Conservation (phyloP, 2,888 invertebrate genomes). For the Acanthoscelides obtectus region DNA sequence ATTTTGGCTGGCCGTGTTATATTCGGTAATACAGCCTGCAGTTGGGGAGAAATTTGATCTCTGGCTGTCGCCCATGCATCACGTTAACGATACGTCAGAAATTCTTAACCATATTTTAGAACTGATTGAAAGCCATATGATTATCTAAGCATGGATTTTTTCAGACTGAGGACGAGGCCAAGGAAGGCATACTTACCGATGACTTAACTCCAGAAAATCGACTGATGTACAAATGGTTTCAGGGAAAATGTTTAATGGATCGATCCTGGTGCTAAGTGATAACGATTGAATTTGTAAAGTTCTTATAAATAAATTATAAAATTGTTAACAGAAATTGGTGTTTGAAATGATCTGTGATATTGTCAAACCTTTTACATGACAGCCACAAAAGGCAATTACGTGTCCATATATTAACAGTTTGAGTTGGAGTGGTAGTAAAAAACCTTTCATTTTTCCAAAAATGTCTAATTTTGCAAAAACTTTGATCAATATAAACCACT, state of each 20-base stretch:
- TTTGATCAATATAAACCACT: not conserved
- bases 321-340: not conserved
- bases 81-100: no score
- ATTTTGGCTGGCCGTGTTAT: no score
- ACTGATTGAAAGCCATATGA: no score
- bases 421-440: no score
- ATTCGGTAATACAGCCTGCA: no score
- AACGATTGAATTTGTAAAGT: not conserved
- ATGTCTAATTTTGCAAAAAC: not conserved
- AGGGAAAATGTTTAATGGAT: slow-evolving; percentile 82
- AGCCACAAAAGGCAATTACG: no score
- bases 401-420: no score
- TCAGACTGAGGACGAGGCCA: slow-evolving; percentile 27
- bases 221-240: slow-evolving; percentile 78
- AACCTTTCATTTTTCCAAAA: not conserved
- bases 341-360: not conserved
- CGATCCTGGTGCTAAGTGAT: slow-evolving; percentile 64
- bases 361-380: not conserved
- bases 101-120: no score
- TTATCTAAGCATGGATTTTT: slow-evolving; percentile 10
- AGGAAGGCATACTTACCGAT: slow-evolving; percentile 45
- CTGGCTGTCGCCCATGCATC: no score
- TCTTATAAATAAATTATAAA: not conserved
- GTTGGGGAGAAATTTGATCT: no score
- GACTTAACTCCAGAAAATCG: slow-evolving; percentile 64